These are phyloP conservation scores for Hylaeus anthracinus DNA, from an alignment of 1,140 invertebrate genomes.

Conservation along the genomic window DNA sequence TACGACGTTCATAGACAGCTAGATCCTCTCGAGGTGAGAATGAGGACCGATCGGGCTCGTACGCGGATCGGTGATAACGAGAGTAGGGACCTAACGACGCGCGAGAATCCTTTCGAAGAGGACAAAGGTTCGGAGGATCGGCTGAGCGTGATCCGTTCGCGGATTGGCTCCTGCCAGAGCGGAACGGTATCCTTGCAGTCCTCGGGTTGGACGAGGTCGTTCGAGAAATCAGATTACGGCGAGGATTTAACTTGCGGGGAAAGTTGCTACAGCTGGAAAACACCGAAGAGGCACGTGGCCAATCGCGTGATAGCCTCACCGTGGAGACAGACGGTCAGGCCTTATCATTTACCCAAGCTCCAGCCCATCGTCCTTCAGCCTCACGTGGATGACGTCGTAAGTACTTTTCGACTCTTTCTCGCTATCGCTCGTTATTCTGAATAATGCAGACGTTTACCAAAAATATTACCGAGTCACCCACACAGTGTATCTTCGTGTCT, in stretches of 20 bases:
- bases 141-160: slow-evolving; percentile 21
- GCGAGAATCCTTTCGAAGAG: slow-evolving; percentile 14
- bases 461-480: no score
- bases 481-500: no score
- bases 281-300: slow-evolving; percentile 68
- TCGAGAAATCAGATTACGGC: slow-evolving; percentile 45
- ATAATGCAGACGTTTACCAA: no score
- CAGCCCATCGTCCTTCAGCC: slow-evolving; percentile 56
- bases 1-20: slow-evolving; percentile 14
- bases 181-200: slow-evolving; percentile 10
- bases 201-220: background rate
- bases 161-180: slow-evolving; percentile 8
- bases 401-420: background rate
- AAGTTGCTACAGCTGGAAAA: slow-evolving; percentile 65
- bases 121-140: background rate
- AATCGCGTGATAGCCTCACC: slow-evolving; percentile 76
- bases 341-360: slow-evolving; percentile 71
- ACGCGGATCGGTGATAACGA: background rate
- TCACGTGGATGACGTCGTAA: slow-evolving; percentile 47
- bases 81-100: background rate
- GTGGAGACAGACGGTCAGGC: slow-evolving; percentile 71
- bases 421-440: no score
- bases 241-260: slow-evolving; percentile 65
- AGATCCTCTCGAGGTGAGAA: slow-evolving; percentile 31
- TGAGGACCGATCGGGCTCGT: slow-evolving; percentile 24